Evolutionary conservation across 2,888 invertebrate genomes (phyloP).

Genomic region (Abrostola triplasia): DNA sequence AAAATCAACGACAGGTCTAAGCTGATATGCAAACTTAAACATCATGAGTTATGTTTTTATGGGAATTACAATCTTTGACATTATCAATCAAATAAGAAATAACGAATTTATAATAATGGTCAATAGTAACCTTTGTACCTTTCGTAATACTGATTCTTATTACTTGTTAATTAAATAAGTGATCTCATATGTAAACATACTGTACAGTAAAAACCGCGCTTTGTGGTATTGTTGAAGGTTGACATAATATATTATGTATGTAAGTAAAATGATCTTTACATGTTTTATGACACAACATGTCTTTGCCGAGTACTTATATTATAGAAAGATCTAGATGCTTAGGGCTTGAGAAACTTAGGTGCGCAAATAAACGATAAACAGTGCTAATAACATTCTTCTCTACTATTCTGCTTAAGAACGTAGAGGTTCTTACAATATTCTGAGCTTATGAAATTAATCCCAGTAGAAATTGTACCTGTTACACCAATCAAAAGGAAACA

Average conservation of each 20-base stretch:
- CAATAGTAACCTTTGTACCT: no score
- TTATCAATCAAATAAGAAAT: no score
- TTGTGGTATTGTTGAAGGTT: constrained; percentile 37
- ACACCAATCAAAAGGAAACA: constrained; percentile 27
- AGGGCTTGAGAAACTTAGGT: not conserved
- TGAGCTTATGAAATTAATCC: constrained; percentile 11
- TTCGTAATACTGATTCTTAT: not conserved
- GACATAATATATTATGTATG: constrained; percentile 7
- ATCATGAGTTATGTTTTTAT: no score
- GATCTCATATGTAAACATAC: constrained; percentile 6
- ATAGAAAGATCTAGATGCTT: constrained; percentile 8
- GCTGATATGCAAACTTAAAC: no score
- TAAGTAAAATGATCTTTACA: constrained; percentile 25
- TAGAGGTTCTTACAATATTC: not conserved
- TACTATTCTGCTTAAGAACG: not conserved
- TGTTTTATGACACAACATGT: constrained; percentile 24
- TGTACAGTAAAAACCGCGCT: constrained; percentile 23
- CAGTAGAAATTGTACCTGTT: constrained; percentile 1
- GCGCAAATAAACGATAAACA: no score
- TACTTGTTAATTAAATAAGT: not conserved
- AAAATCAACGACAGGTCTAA: no score
- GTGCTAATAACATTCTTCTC: no score
- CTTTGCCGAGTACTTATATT: constrained; percentile 17
- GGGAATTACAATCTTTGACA: no score
- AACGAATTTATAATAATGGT: no score